phyloP scores from a whole-genome alignment of 2,113 vertebrate species.

The Climacteris rufus region DNA sequence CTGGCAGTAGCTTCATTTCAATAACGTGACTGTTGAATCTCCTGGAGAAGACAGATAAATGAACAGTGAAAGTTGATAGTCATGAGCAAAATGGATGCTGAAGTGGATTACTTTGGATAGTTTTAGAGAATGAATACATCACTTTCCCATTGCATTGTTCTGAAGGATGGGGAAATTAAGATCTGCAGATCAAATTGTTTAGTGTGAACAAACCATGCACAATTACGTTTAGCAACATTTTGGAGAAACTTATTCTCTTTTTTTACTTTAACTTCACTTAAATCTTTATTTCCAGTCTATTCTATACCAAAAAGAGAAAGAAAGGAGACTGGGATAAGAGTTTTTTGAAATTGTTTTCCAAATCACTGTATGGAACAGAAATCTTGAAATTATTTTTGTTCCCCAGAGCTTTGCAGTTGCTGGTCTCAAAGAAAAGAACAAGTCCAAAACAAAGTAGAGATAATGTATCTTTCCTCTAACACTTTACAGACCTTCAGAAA shows the following conservation, averaged over 20 bases:
- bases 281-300: background rate
- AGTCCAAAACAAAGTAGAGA: background rate
- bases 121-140: background rate
- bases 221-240: background rate
- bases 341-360: too few relatives aligned
- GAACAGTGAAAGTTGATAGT: background rate
- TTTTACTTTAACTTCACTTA: background rate
- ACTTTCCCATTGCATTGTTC: background rate
- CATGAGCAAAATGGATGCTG: background rate
- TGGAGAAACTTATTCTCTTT: background rate
- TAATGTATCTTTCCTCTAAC: background rate
- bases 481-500: background rate
- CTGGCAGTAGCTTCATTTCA: background rate
- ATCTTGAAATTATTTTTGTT: background rate
- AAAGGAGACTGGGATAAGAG: background rate
- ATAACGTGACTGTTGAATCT: background rate
- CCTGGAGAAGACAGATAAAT: background rate
- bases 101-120: background rate
- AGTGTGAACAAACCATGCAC: background rate
- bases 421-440: background rate
- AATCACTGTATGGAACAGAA: background rate
- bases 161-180: background rate
- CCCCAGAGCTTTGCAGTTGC: background rate
- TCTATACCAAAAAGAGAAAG: background rate
- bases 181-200: background rate